Evolutionary conservation across 1,140 invertebrate species (phyloP).

Genomic region (Caenorhabditis inopinata): DNA sequence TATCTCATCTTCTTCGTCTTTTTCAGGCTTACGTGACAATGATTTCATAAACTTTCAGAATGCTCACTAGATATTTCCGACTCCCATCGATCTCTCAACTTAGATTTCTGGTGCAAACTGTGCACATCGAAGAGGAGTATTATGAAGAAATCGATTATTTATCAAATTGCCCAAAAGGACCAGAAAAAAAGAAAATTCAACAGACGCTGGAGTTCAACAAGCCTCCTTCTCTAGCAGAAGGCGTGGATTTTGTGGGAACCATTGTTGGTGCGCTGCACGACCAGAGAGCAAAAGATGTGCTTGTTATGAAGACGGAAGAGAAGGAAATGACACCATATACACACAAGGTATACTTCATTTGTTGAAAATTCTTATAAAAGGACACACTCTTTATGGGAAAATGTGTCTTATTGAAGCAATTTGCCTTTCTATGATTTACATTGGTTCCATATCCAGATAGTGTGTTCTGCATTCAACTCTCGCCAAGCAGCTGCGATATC

Average conservation of each 20-base stretch:
- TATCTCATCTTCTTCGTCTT: too few species aligned
- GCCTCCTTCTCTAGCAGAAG: too few species aligned
- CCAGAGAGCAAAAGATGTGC: neutral
- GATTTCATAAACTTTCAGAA: too few species aligned
- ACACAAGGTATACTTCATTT: too few species aligned
- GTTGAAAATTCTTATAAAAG: too few species aligned
- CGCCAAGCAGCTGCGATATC: neutral
- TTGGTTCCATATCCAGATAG: neutral
- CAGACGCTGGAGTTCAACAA: neutral
- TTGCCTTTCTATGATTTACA: neutral
- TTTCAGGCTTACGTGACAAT: too few species aligned
- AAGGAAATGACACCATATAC: neutral
- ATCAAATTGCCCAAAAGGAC: neutral
- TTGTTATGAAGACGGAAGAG: neutral
- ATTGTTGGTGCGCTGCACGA: neutral
- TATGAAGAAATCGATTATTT: neutral
- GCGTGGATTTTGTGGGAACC: neutral
- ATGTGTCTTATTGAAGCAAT: too few species aligned
- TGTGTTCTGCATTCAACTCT: neutral
- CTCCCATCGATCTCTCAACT: neutral
- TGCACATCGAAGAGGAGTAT: conserved; percentile 11
- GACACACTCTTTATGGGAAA: too few species aligned
- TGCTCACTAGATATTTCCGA: neutral
- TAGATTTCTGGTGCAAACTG: neutral
- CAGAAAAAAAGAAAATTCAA: neutral